Percentiles rank a stretch among this genome's conserved stretches.
phyloP scores from a whole-genome alignment of 2,113 vertebrate species.

The Cyprinodon variegatus region DNA sequence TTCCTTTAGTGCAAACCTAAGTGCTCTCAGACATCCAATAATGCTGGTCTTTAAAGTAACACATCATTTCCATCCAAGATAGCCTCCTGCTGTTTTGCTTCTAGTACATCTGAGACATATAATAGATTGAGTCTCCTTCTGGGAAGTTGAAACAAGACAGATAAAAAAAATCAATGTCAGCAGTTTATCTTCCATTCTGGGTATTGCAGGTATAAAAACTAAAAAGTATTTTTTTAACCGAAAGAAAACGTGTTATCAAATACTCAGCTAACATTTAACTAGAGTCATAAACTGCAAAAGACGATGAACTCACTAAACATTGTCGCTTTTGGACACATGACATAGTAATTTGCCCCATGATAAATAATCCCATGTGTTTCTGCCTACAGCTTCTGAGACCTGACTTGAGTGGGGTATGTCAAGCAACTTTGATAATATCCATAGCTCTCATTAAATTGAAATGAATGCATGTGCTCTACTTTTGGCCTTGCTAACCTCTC shows the following conservation, averaged over 20 bases:
- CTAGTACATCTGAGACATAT: constrained; percentile 30
- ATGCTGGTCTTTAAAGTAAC: constrained; percentile 37
- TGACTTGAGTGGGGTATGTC: constrained; percentile 47
- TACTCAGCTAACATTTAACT: background rate
- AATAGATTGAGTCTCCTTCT: constrained; percentile 45
- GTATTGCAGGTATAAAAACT: constrained; percentile 2
- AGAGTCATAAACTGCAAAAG: constrained; percentile 2
- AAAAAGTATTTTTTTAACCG: background rate
- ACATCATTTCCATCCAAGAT: constrained; percentile 35
- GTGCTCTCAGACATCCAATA: constrained; percentile 60
- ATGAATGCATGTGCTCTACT: constrained; percentile 54
- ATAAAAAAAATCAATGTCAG: background rate
- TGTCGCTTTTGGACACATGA: constrained; percentile 33
- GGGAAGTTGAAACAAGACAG: constrained; percentile 20
- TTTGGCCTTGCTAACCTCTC: constrained; percentile 38
- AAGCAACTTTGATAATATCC: constrained; percentile 52
- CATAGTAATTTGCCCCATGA: constrained; percentile 37
- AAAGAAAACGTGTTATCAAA: background rate
- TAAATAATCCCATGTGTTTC: constrained; percentile 18
- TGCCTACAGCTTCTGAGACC: constrained; percentile 40
- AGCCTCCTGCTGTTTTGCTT: constrained; percentile 24
- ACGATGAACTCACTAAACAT: background rate
- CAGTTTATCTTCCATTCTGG: constrained; percentile 14
- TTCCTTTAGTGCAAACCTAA: constrained; percentile 50
- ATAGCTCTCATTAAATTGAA: constrained; percentile 67